These are phyloP conservation scores for Sebastes oblongus DNA, from an alignment of 2,797 vertebrate species.

Conservation along the genomic window DNA sequence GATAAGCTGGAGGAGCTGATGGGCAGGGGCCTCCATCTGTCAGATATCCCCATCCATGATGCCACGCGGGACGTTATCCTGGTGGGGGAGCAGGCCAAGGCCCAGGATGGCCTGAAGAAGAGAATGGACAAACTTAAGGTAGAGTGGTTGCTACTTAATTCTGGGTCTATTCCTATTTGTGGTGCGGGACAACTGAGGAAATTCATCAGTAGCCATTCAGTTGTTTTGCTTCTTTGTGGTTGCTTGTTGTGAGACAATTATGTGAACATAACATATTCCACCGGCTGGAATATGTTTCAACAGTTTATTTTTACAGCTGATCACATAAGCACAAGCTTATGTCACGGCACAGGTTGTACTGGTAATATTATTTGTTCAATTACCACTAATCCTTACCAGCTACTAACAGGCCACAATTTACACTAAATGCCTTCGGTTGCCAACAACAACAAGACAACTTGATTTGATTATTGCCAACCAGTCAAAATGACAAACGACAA, in stretches of 20 bases:
- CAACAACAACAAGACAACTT: not conserved
- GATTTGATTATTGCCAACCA: not conserved
- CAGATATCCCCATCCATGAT: conserved; percentile 98
- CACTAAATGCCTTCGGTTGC: not conserved
- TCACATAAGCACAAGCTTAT: too few species aligned
- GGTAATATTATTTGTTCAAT: not conserved
- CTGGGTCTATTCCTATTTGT: not conserved
- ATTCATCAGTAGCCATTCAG: not conserved
- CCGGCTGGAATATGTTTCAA: not conserved
- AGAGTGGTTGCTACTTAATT: not conserved
- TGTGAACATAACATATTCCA: not conserved
- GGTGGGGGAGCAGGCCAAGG: conserved; percentile 97
- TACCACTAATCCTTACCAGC: not conserved
- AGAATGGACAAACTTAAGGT: conserved; percentile 98
- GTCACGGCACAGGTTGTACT: not conserved
- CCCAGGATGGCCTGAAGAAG: conserved; percentile 97
- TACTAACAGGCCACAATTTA: not conserved
- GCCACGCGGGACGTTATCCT: conserved; percentile 96
- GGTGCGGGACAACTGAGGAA: not conserved
- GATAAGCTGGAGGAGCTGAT: conserved; percentile 98
- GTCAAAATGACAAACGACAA: not conserved
- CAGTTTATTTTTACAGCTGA: not conserved
- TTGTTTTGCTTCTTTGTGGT: not conserved
- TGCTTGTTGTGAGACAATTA: not conserved
- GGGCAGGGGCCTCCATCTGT: conserved; percentile 95